Evolutionary conservation across 2,113 vertebrate species (phyloP).

Genomic region (Chlorodrepanis virens): DNA sequence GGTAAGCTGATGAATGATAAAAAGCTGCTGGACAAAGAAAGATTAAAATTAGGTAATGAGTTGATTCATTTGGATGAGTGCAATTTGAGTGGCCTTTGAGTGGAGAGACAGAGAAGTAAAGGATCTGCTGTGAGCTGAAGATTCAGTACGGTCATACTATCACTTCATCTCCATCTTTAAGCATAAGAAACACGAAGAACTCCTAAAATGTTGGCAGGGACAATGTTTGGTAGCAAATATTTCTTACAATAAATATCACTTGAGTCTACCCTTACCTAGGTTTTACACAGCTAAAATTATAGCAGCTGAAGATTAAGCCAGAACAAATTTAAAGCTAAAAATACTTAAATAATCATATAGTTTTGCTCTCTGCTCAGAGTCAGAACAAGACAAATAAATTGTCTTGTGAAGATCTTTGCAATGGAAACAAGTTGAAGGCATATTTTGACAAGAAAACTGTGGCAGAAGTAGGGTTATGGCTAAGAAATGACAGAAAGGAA

Average conservation of each 20-base stretch:
- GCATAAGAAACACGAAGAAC: background rate
- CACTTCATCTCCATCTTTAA: background rate
- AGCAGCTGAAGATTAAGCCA: background rate
- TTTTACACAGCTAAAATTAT: background rate
- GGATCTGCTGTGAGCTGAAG: background rate
- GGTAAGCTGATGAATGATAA: background rate
- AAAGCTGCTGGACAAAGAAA: background rate
- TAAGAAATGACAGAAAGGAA: background rate
- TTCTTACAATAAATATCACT: background rate
- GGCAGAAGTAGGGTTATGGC: background rate
- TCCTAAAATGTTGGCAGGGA: background rate
- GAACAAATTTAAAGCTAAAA: background rate
- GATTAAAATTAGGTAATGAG: background rate
- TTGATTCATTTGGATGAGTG: background rate
- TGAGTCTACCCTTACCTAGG: background rate
- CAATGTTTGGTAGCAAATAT: background rate
- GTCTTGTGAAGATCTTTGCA: background rate
- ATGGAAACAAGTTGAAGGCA: background rate
- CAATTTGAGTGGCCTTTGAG: background rate
- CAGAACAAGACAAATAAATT: background rate
- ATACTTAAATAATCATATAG: background rate
- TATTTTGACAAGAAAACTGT: background rate
- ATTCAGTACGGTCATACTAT: background rate
- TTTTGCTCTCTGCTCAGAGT: background rate
- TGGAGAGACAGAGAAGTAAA: background rate